Evolutionary conservation across 2,797 vertebrate genomes (phyloP).

Genomic region (Odontamblyopus lacepedii): DNA sequence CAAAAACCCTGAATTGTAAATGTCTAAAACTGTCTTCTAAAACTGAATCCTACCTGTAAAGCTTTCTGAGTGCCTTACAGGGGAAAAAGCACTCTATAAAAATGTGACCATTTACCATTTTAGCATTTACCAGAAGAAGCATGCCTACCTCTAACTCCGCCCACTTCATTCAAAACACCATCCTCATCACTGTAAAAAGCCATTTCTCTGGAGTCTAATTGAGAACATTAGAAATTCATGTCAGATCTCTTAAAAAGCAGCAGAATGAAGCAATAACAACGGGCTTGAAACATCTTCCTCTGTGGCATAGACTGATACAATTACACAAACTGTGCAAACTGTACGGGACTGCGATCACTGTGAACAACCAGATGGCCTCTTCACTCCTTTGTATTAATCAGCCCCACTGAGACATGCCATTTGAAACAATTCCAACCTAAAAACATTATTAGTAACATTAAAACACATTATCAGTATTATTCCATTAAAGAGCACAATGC

Average conservation of each 20-base stretch:
- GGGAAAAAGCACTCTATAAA: too few species aligned
- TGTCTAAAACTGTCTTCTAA: background rate
- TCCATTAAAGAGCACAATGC: slow-evolving; percentile 17
- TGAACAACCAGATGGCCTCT: slow-evolving; percentile 39
- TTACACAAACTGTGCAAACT: slow-evolving; percentile 38
- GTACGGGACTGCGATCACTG: slow-evolving; percentile 25
- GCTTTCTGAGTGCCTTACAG: too few species aligned
- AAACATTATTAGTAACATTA: too few species aligned
- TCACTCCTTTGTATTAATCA: slow-evolving; percentile 47
- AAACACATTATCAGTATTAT: background rate
- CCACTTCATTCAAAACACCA: background rate
- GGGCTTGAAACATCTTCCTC: slow-evolving; percentile 48
- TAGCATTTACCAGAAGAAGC: background rate
- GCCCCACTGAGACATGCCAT: slow-evolving; percentile 5
- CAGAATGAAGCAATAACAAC: slow-evolving; percentile 56
- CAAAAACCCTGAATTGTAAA: background rate
- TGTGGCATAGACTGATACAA: slow-evolving; percentile 49
- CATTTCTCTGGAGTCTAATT: slow-evolving; percentile 40
- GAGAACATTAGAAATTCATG: slow-evolving; percentile 54
- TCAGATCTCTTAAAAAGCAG: slow-evolving; percentile 52
- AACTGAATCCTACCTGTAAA: too few species aligned
- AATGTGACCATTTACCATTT: too few species aligned
- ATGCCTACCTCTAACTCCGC: background rate
- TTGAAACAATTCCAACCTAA: slow-evolving; percentile 20
- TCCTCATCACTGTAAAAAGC: slow-evolving; percentile 25